Conservation (phyloP, 2,797 vertebrate species). For the Alfaro cultratus region DNA sequence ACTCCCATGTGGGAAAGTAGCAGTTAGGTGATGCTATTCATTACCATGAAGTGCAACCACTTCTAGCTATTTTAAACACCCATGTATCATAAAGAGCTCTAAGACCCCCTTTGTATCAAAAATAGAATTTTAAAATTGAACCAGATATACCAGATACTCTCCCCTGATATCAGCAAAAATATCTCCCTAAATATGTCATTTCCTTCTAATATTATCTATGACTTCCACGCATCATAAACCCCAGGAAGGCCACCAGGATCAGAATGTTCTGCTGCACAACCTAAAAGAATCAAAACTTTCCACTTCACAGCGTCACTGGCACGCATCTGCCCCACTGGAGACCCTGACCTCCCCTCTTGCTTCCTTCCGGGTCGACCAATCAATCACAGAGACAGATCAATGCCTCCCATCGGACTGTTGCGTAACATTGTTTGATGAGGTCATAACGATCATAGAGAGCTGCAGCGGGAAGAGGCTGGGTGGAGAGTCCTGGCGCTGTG, state of each 20-base stretch:
- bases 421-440: slow-evolving; percentile 68
- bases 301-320: slow-evolving; percentile 50
- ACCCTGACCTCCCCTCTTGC: background rate
- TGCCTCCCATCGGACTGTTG: slow-evolving; percentile 71
- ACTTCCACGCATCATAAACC: background rate
- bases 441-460: slow-evolving; percentile 53
- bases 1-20: background rate
- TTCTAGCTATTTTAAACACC: background rate
- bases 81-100: background rate
- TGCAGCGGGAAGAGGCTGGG: slow-evolving; percentile 7
- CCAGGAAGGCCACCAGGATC: slow-evolving; percentile 15
- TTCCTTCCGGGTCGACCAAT: slow-evolving; percentile 60
- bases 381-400: slow-evolving; percentile 67
- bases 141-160: background rate
- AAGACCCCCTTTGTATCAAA: background rate
- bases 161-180: background rate
- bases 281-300: slow-evolving; percentile 62
- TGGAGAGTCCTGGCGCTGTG: background rate
- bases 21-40: background rate
- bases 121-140: background rate
- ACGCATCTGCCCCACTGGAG: slow-evolving; percentile 27
- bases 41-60: background rate
- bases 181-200: background rate
- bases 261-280: slow-evolving; percentile 43
- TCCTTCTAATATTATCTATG: background rate